These are phyloP conservation scores for Notamacropus eugenii DNA, from an alignment of 2,797 vertebrate genomes.

Conservation along the genomic window DNA sequence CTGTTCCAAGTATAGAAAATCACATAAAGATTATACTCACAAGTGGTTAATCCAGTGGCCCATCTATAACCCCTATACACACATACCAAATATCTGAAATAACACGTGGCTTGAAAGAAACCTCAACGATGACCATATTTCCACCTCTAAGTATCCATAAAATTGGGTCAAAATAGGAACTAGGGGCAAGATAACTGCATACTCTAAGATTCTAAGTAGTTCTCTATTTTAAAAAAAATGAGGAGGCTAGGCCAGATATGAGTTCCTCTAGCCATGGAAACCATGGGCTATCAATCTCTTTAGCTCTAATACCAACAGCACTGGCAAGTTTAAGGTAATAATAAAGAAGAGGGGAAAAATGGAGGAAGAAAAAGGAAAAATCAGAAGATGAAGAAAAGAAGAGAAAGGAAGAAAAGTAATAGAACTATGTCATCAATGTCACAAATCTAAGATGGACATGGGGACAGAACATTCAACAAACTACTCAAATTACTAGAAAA, in stretches of 20 bases:
- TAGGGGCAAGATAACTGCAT: neutral
- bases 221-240: neutral
- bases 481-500: neutral
- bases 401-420: neutral
- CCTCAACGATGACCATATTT: neutral
- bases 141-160: neutral
- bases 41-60: neutral
- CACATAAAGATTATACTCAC: neutral
- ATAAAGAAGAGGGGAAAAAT: neutral
- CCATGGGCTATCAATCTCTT: neutral
- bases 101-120: neutral
- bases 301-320: neutral
- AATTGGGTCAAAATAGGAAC: neutral
- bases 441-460: neutral
- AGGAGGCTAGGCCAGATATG: neutral
- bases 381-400: neutral
- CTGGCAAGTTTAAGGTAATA: neutral
- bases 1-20: conserved; percentile 41
- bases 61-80: neutral
- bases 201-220: neutral
- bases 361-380: neutral
- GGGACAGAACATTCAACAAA: neutral
- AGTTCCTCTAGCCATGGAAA: neutral
- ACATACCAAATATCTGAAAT: neutral
- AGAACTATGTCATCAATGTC: neutral